Base-by-base conservation (phyloP, 2,888 invertebrate species). In the Platycnemis pennipes region DNA sequence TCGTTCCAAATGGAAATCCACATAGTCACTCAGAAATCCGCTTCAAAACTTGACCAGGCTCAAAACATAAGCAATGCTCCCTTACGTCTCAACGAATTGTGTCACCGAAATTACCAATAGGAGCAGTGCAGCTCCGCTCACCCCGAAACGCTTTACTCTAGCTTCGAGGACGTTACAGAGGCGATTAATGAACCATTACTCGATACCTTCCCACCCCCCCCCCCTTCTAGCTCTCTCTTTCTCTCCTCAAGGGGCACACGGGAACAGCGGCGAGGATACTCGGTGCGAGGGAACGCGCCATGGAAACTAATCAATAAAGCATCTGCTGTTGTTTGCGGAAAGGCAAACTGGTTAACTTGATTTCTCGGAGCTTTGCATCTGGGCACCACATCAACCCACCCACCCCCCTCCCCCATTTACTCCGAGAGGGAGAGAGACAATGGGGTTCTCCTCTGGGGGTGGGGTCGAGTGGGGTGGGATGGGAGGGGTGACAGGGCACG, bases 241-340 rank as follows among this genome's bases (percentile, higher is more conserved):
- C 63, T 44, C 44, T n/a, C 63, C 44, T 37, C 42, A 26, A 26
- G 42, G 56, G 63, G 44, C 42, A 91, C 63, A 19, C 56, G 63
- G 63, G 91, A 44, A 26, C 46, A 19, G 19, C 49, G 69, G 11
- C 31, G 49, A 63, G 91, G 63, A 53, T 89, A 53, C 88, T 37
- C 16, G 19, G 53, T 89, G 31, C 88, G 44, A n/a, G 91, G 44
- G 91, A 45, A n/a, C 26, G 44, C 77, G 16, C 91, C 42, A 63
- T 11, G 63, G 44, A 91, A 91, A 91, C 63, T 91, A 91, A 91
- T 91, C 91, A 91, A 91, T 91, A 91, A 91, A 91, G 91, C 91
- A 91, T 91, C 91, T 91, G 91, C 91, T 91, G 91, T 91, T 91
- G 91, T 91, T 91, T 91, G 91, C 91, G 91, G 91, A 91, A 91